These are phyloP conservation scores for Arothron firmamentum DNA, from an alignment of 2,113 vertebrate genomes.

Conservation along the genomic window DNA sequence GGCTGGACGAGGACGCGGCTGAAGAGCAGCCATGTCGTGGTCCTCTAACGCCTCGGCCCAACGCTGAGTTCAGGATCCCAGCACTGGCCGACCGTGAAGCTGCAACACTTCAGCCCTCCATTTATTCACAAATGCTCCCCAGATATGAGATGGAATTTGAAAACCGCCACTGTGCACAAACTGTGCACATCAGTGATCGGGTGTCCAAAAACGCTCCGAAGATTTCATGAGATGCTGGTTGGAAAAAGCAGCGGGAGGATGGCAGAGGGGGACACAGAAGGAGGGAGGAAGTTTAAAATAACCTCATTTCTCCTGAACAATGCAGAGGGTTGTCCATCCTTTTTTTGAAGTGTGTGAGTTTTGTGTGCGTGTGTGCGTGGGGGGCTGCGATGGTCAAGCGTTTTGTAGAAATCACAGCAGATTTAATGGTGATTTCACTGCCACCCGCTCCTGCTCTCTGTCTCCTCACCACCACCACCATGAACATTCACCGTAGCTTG, in stretches of 20 bases:
- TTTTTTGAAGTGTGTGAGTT: background rate
- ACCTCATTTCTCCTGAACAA: constrained; percentile 1
- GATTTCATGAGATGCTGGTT: background rate
- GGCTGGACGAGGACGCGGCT: constrained; percentile 55
- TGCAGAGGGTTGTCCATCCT: background rate
- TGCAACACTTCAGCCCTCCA: too few relatives aligned
- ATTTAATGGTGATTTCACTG: background rate
- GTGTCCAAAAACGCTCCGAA: too few relatives aligned
- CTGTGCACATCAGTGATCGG: constrained; percentile 20
- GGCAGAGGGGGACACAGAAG: too few relatives aligned
- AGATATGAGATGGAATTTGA: background rate
- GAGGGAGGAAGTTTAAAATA: background rate
- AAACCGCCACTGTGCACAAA: constrained; percentile 17
- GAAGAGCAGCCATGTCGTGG: constrained; percentile 65
- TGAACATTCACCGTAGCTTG: background rate
- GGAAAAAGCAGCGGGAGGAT: background rate
- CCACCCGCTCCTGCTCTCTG: background rate
- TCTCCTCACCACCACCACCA: background rate
- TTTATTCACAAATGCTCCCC: too few relatives aligned
- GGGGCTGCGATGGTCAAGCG: too few relatives aligned
- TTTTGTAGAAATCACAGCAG: constrained; percentile 28
- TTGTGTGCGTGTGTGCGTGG: background rate
- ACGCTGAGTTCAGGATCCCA: too few relatives aligned
- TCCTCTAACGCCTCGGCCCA: background rate
- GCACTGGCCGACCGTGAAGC: too few relatives aligned